A percentile compares a stretch with the other conserved stretches of the same genome.
These are phyloP conservation scores for Anableps anableps DNA, from an alignment of 2,797 vertebrate species.

Conservation along the genomic window DNA sequence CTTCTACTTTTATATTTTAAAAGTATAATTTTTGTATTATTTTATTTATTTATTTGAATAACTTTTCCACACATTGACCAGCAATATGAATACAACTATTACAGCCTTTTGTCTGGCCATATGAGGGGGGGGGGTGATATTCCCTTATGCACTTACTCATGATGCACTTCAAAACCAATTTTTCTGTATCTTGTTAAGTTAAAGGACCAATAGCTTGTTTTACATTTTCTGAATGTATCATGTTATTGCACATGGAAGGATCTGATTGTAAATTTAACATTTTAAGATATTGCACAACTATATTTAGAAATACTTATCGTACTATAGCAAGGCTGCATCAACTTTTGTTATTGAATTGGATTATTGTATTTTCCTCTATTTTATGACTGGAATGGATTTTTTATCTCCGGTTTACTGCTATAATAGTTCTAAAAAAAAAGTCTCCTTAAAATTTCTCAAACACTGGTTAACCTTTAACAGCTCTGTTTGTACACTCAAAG, in stretches of 20 bases:
- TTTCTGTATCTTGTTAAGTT: constrained; percentile 32
- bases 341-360: neutral
- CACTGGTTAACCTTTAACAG: neutral
- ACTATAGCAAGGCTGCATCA: neutral
- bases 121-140: constrained; percentile 4
- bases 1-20: neutral
- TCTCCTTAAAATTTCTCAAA: neutral
- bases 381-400: neutral
- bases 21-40: neutral
- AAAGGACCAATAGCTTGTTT: constrained; percentile 62
- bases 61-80: constrained; percentile 16
- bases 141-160: neutral
- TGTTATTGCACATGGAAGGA: constrained; percentile 13
- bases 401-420: neutral
- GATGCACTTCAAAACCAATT: constrained; percentile 9
- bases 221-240: constrained; percentile 26
- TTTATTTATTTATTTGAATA: constrained; percentile 23
- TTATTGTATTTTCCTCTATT: constrained; percentile 2
- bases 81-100: neutral
- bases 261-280: neutral
- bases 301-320: constrained; percentile 1
- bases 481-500: too few species aligned
- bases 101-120: neutral
- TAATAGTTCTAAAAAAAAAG: neutral
- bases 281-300: neutral